A percentile compares a stretch with the other conserved stretches of the same genome.
Evolutionary conservation across 1,140 invertebrate genomes (phyloP).

Genomic region (Macrotrachela quadricornifera): DNA sequence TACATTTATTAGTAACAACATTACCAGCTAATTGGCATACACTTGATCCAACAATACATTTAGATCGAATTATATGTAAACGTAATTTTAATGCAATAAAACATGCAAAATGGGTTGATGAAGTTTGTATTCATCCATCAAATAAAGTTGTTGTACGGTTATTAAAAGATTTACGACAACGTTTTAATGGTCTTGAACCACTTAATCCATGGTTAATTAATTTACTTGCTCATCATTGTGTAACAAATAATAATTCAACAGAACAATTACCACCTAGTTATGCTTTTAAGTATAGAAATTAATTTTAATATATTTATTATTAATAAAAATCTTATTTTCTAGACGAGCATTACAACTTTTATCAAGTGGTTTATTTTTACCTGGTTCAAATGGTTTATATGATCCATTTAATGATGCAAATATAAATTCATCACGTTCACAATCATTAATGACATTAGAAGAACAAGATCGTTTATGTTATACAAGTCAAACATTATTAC

Average conservation of each 20-base stretch:
- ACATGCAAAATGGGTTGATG: conserved; percentile 88
- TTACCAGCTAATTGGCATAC: conserved; percentile 75
- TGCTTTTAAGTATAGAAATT: too few relatives aligned
- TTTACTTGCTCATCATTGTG: conserved; percentile 40
- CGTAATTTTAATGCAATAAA: conserved; percentile 73
- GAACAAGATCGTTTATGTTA: conserved; percentile 79
- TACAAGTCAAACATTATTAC: conserved; percentile 63
- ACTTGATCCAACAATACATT: conserved; percentile 66
- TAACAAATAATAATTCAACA: not conserved
- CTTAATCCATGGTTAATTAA: conserved; percentile 90
- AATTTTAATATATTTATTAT: too few relatives aligned
- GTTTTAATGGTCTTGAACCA: conserved; percentile 69
- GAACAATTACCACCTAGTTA: too few relatives aligned
- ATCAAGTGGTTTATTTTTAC: conserved; percentile 75
- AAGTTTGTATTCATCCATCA: conserved; percentile 77
- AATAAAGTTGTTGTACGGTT: conserved; percentile 84
- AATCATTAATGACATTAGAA: conserved; percentile 70
- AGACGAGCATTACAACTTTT: conserved; percentile 65
- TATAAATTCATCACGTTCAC: conserved; percentile 43
- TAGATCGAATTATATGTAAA: conserved; percentile 53
- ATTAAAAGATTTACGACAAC: conserved; percentile 60
- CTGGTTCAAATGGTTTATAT: conserved; percentile 73
- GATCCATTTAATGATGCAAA: conserved; percentile 77
- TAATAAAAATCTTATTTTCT: conserved; percentile 6
- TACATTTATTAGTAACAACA: conserved; percentile 70